Conservation (phyloP, 2,113 vertebrate genomes). For the Bujurquina vittata region DNA sequence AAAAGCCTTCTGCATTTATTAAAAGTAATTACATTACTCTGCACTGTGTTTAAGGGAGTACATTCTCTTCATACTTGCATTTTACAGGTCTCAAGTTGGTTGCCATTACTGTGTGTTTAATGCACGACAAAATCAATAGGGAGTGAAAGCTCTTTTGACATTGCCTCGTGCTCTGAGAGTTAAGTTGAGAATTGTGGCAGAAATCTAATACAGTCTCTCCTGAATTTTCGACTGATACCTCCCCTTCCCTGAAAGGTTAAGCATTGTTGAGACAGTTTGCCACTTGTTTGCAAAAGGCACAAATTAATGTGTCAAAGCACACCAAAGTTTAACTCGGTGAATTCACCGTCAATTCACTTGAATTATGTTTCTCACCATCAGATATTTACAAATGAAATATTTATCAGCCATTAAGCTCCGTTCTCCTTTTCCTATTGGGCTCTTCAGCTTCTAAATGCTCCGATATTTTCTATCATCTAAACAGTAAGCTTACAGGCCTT, state of each 20-base stretch:
- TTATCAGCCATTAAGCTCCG: not conserved
- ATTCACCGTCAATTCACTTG: not conserved
- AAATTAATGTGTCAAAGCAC: not conserved
- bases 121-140: constrained; percentile 7
- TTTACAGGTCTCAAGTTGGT: not conserved
- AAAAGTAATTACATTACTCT: not conserved
- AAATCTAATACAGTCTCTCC: not conserved
- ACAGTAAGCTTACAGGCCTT: not conserved
- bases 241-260: not conserved
- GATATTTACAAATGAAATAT: not conserved
- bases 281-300: not conserved
- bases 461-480: not conserved
- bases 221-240: not conserved
- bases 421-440: not conserved
- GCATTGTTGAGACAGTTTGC: not conserved
- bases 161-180: not conserved
- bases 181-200: not conserved
- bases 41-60: not conserved
- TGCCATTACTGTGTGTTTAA: not conserved
- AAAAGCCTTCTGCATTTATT: not conserved
- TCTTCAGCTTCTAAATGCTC: not conserved
- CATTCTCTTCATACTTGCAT: not conserved
- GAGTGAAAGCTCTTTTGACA: constrained; percentile 11
- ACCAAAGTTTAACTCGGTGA: not conserved
- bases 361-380: not conserved